Conservation (phyloP, 2,113 vertebrate genomes). For the Bos javanicus region DNA sequence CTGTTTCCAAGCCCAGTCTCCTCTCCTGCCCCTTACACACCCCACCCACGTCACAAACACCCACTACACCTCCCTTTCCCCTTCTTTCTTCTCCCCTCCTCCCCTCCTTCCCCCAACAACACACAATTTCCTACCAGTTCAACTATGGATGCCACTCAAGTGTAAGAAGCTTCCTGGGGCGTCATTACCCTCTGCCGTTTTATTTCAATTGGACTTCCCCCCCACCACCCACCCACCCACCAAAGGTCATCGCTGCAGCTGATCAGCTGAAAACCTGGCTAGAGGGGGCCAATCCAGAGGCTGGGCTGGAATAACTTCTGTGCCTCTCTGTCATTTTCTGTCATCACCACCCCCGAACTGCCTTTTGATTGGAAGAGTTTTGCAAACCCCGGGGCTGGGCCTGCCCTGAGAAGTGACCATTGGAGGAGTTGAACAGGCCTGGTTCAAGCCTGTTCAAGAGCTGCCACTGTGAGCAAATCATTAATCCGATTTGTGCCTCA, state of each 20-base stretch:
- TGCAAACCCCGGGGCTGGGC: neutral
- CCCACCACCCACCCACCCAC: neutral
- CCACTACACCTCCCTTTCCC: neutral
- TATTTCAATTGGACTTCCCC: neutral
- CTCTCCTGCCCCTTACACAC: neutral
- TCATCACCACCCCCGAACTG: neutral
- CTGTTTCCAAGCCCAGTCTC: neutral
- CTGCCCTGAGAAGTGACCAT: neutral
- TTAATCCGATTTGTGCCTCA: neutral
- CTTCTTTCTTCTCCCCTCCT: neutral
- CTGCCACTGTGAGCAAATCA: neutral
- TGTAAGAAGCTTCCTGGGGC: neutral
- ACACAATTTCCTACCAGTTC: neutral
- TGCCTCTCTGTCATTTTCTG: neutral
- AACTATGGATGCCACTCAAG: neutral
- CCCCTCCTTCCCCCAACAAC: neutral
- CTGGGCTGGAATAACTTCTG: neutral
- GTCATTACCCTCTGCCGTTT: neutral
- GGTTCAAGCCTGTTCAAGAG: neutral
- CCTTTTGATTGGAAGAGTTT: neutral
- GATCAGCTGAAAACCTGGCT: neutral
- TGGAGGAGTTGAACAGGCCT: neutral
- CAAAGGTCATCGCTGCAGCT: accelerated
- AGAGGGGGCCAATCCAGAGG: neutral
- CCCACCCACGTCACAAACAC: neutral